Conservation (phyloP, 2,113 vertebrate genomes). For the Cololabis saira region DNA sequence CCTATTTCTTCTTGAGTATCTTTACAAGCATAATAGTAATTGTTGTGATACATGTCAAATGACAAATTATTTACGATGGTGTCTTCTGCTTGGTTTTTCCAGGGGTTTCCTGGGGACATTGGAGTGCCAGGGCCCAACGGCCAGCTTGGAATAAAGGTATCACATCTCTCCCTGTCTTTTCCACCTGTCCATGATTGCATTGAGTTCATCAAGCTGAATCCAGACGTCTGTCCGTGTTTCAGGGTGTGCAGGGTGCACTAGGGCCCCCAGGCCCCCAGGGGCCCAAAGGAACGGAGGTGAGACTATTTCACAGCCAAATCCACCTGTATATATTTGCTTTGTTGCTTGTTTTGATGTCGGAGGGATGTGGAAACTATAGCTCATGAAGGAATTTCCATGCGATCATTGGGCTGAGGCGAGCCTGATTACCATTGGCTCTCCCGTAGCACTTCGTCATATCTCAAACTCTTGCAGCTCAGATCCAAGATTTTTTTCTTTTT, state of each 20-base stretch:
- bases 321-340: not conserved
- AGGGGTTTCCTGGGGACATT: constrained; percentile 99
- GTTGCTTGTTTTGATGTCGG: not conserved
- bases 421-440: constrained; percentile 11
- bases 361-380: constrained; percentile 39
- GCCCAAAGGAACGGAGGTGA: constrained; percentile 92
- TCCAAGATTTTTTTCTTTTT: constrained; percentile 8
- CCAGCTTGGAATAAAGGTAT: constrained; percentile 92
- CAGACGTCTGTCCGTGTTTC: constrained; percentile 33
- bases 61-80: not conserved
- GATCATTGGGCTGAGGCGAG: constrained; percentile 7
- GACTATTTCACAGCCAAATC: constrained; percentile 9
- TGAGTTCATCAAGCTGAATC: not conserved
- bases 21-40: too few species aligned
- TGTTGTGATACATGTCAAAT: not conserved
- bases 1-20: not conserved
- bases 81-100: constrained; percentile 35
- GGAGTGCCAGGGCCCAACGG: constrained; percentile 94
- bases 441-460: constrained; percentile 22
- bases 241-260: constrained; percentile 90
- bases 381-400: constrained; percentile 36
- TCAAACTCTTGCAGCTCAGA: constrained; percentile 20
- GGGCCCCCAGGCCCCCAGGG: constrained; percentile 89
- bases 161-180: not conserved
- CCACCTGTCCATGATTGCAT: not conserved